Conservation (phyloP, 2,888 invertebrate genomes). For the Andrena trimmerana region DNA sequence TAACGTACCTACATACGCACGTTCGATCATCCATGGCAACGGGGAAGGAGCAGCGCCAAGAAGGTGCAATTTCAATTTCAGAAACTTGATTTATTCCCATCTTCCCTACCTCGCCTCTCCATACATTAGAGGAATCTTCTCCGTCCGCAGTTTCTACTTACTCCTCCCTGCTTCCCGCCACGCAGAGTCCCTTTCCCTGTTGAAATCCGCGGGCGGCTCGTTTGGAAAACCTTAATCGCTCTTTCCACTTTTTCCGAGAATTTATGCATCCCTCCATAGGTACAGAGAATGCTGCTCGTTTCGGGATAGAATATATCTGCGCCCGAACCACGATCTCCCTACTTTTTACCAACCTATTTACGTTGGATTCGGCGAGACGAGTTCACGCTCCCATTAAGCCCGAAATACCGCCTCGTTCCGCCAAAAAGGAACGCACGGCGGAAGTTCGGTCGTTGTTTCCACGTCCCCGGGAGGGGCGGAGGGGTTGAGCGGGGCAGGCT, state of each 20-base stretch:
- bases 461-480: not conserved
- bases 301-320: conserved; percentile 11
- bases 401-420: conserved; percentile 19
- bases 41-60: conserved; percentile 50
- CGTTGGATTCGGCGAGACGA: conserved; percentile 3
- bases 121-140: conserved; percentile 39
- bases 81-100: conserved; percentile 78
- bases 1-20: conserved; percentile 16
- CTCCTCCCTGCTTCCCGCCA: not conserved
- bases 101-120: conserved; percentile 58
- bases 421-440: conserved; percentile 8
- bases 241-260: conserved; percentile 8
- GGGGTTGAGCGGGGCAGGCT: no score
- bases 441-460: not conserved
- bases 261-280: conserved; percentile 17
- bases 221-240: conserved; percentile 38
- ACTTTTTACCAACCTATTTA: conserved; percentile 28
- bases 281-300: conserved; percentile 12
- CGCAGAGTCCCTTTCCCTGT: conserved; percentile 20
- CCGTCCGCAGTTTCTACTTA: conserved; percentile 1
- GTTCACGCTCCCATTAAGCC: conserved; percentile 26
- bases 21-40: conserved; percentile 29
- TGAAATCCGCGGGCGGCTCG: conserved; percentile 23
- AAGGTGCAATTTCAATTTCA: conserved; percentile 76
- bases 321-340: conserved; percentile 1